Base-by-base conservation (phyloP, 2,888 invertebrate genomes). In the Brachypalpus laphriformis region DNA sequence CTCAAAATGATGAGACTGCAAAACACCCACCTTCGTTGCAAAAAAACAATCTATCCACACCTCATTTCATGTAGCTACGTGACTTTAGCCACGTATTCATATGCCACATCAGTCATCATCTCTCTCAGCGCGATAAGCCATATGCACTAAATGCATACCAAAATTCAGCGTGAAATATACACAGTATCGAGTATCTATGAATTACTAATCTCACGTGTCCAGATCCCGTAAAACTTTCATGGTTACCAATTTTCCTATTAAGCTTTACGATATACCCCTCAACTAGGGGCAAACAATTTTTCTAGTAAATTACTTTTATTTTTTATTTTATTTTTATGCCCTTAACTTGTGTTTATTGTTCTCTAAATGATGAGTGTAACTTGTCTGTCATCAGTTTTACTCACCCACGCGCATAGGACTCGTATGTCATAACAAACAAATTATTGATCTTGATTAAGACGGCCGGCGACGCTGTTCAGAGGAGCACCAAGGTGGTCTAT, bases 31-130 rank as follows among this genome's bases (percentile, higher is more conserved):
- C 16, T 42, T 7, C 7, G 11, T 3, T n/a, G n/a, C 49, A 51
- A 25, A 49, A 49, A 22, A n/a, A 31, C 34, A 25, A n/a, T 22
- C 25, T 7, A 22, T 22, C 18, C 9, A 54, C 31, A 54, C 14
- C 31, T 54, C 14, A 31, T 9, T 54, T 31, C n/a, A n/a, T n/a
- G n/a, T 7, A 31, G 31, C 54, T 54, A 54, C 54, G 54, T 54
- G 54, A 54, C 31, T 54, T 14, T 25, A 9, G 54, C 2, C 18
- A 54, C 54, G 3, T 31, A n/a, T 31, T 6, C 16, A 31, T 1
- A 8, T 4, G 9, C 14, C 49, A 25, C 25, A 8, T 11, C 5
- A 14, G 22, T 2, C 25, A 22, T 25, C 49, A 9, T 34, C 34
- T 34, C 11, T 9, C 34, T 11, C 34, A 34, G 11, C 34, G 3